Evolutionary conservation across 2,888 invertebrate genomes (phyloP).

Genomic region (Orthosia incerta): DNA sequence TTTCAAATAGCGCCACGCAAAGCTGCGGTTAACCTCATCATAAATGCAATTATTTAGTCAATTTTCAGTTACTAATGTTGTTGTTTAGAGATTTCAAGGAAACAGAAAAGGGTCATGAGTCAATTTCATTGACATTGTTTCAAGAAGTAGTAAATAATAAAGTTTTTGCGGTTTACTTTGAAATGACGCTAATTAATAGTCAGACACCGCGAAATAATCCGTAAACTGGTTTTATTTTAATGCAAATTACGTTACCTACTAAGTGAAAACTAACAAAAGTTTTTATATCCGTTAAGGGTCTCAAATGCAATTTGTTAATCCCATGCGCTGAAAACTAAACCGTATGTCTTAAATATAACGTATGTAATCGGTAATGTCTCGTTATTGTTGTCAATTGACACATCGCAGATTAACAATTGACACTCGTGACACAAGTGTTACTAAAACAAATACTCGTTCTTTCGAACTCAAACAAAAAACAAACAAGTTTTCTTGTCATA

Average conservation of each 20-base stretch:
- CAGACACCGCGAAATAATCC: constrained; percentile 25
- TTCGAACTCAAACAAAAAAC: background rate
- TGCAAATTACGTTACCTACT: constrained; percentile 33
- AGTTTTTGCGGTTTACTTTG: constrained; percentile 19
- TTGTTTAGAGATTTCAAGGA: constrained; percentile 51
- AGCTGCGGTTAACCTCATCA: constrained; percentile 32
- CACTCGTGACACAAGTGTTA: constrained; percentile 30
- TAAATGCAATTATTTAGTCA: constrained; percentile 29
- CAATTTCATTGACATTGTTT: constrained; percentile 29
- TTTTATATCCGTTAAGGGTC: constrained; percentile 22
- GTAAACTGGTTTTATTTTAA: constrained; percentile 26
- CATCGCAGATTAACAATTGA: constrained; percentile 36
- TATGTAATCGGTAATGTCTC: background rate
- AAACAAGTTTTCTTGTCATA: background rate
- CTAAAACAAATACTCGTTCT: constrained; percentile 24
- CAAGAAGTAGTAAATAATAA: constrained; percentile 16
- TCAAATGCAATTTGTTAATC: constrained; percentile 13
- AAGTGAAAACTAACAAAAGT: constrained; percentile 24
- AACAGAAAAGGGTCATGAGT: constrained; percentile 43
- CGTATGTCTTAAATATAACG: background rate
- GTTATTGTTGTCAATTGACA: constrained; percentile 19
- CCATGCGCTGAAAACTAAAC: constrained; percentile 2
- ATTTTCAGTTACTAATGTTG: constrained; percentile 28
- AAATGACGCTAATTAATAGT: constrained; percentile 28
- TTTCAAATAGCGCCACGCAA: constrained; percentile 17